These are phyloP conservation scores for Sphaeridia pumilis DNA, from an alignment of 2,888 invertebrate genomes.

Conservation along the genomic window DNA sequence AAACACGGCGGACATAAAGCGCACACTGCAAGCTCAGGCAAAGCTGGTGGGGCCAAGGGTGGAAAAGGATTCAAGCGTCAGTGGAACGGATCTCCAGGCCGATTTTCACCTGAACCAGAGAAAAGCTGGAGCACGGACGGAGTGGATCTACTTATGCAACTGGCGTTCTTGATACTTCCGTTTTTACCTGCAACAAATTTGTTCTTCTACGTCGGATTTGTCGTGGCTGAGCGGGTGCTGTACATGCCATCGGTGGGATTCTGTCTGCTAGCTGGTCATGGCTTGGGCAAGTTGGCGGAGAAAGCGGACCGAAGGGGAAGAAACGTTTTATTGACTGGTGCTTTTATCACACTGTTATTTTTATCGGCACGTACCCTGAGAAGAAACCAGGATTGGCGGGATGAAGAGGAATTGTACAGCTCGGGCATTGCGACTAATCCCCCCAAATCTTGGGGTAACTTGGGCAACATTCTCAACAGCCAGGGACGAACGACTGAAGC, in stretches of 20 bases:
- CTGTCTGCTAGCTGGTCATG: slow-evolving; percentile 74
- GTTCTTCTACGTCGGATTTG: slow-evolving; percentile 96
- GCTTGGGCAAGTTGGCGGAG: slow-evolving; percentile 47
- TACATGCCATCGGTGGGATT: slow-evolving; percentile 94
- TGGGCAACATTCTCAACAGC: slow-evolving; percentile 86
- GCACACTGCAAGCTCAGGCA: no score
- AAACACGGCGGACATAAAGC: no score
- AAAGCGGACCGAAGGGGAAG: slow-evolving; percentile 38
- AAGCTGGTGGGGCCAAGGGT: no score
- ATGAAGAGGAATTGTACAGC: slow-evolving; percentile 83
- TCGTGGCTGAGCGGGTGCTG: slow-evolving; percentile 88
- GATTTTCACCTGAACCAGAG: not conserved
- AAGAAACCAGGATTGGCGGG: slow-evolving; percentile 80
- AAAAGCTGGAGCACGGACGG: no score
- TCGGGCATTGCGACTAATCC: slow-evolving; percentile 87
- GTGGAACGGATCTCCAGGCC: not conserved
- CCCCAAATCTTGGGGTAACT: slow-evolving; percentile 96
- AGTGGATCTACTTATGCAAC: slow-evolving; percentile 51
- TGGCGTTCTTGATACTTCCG: slow-evolving; percentile 69
- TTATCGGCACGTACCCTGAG: slow-evolving; percentile 55
- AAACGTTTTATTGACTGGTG: slow-evolving; percentile 33
- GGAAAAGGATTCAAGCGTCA: no score
- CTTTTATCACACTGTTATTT: slow-evolving; percentile 37
- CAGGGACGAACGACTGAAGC: slow-evolving; percentile 79
- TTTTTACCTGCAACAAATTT: slow-evolving; percentile 93